Base-by-base conservation (phyloP, 2,113 vertebrate genomes). In the Micromys minutus region DNA sequence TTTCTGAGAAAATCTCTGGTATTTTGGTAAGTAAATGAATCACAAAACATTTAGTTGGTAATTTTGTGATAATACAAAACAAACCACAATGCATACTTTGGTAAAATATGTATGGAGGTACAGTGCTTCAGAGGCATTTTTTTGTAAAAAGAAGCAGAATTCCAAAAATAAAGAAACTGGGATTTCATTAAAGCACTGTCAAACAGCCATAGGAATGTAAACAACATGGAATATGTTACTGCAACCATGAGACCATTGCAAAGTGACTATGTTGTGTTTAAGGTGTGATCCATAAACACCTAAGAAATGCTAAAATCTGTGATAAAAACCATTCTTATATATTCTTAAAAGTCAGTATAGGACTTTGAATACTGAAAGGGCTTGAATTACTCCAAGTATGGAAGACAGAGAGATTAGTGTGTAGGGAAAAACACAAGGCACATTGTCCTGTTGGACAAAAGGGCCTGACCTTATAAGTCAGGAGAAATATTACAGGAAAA, bases 401-500 rank as follows among this genome's bases (percentile, higher is more conserved):
- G 29, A 50, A 72, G 21, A 57, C 3, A 81, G 4, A 4, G 36
- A 91, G 9, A 3, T 47, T 61, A 0, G 1, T 55, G 24, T 22
- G 13, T 29, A 3, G 17, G 17, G 63, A 2, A 67, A 7, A 36
- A 59, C 5, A 55, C 17, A 1, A 31, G 29, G 3, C 0, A 57
- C 8, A 5, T 29, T 65, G 80, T 75, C 21, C 59, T 22, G 57
- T 71, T 36, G 10, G 1, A 10, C 3, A 57, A 39, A 4, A 50
- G 71, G 3, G 13, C 3, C 4, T 59, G 36, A 3, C 15, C 47
- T 3, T 59, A 22, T 71, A 3, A 34, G 69, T 55, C 57, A 89
- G 36, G 57, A 10, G 52, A 90, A 87, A 4, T 2, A 72, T 7
- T n/a, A 10, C 65, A 92, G 15, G 1, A 36, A 57, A 13, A 0